phyloP scores from a whole-genome alignment of 2,888 invertebrate species.

The Drosophila hamatofila region DNA sequence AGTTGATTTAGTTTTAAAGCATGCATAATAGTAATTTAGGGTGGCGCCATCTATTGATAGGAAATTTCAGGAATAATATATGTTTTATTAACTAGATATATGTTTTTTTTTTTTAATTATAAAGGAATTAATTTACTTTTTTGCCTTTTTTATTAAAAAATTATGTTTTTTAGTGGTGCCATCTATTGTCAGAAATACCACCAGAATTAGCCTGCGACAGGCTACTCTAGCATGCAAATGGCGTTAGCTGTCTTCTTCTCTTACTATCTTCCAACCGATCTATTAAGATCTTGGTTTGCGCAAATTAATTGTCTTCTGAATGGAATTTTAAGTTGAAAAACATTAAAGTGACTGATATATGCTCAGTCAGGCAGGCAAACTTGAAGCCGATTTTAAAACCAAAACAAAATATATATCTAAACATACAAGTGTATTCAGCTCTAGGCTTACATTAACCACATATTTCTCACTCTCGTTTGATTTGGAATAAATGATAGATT shows the following conservation, averaged over 20 bases:
- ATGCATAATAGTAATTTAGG: not conserved
- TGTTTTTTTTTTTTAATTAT: no score
- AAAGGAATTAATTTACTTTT: not conserved
- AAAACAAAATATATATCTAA: not conserved
- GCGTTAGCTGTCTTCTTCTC: not conserved
- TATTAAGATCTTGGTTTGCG: conserved; percentile 4
- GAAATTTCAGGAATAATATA: no score
- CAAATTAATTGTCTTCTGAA: not conserved
- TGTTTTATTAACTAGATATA: not conserved
- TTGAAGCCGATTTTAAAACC: not conserved
- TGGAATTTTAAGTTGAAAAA: not conserved
- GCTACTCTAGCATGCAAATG: not conserved
- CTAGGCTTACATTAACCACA: not conserved
- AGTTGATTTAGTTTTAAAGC: not conserved
- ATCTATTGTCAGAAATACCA: not conserved
- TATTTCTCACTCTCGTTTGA: conserved; percentile 5
- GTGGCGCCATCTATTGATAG: conserved; percentile 19
- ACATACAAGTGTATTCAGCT: not conserved
- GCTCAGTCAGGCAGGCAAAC: not conserved
- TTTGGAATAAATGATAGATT: conserved; percentile 43
- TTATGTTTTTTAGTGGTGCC: not conserved
- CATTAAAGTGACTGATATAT: not conserved
- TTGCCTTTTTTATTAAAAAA: not conserved
- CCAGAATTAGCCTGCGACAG: not conserved
- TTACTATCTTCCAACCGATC: not conserved